phyloP scores from a whole-genome alignment of 1,140 invertebrate species.

The Radopholus similis region DNA sequence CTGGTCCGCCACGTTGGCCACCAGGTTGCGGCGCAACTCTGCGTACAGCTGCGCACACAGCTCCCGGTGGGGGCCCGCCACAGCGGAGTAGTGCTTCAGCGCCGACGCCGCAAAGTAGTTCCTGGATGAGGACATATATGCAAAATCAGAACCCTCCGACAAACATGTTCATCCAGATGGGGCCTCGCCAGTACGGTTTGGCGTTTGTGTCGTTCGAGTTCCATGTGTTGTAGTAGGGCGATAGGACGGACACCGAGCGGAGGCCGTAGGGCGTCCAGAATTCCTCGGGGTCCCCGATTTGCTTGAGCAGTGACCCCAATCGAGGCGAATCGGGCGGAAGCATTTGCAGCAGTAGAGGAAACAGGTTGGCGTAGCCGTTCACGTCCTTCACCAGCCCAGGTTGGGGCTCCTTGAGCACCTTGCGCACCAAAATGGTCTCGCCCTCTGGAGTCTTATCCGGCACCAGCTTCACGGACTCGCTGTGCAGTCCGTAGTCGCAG shows the following conservation, averaged over 20 bases:
- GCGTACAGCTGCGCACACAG: conserved; percentile 71
- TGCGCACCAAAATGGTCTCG: conserved; percentile 12
- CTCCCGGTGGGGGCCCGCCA: conserved; percentile 70
- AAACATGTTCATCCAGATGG: conserved; percentile 89
- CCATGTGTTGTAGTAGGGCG: conserved; percentile 79
- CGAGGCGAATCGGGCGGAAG: conserved; percentile 77
- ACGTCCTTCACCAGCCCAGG: conserved; percentile 63
- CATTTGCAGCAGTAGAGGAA: conserved; percentile 73
- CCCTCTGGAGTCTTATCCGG: not conserved
- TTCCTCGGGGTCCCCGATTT: conserved; percentile 71
- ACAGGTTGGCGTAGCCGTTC: conserved; percentile 91
- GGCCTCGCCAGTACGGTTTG: conserved; percentile 95
- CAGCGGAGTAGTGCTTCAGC: conserved; percentile 72
- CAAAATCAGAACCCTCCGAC: not conserved
- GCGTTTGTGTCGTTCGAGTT: conserved; percentile 97
- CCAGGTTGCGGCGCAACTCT: conserved; percentile 75
- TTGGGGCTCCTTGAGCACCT: conserved; percentile 29
- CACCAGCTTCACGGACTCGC: conserved; percentile 7
- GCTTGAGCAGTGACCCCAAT: conserved; percentile 74
- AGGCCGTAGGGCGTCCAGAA: conserved; percentile 90
- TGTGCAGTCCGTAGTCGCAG: conserved; percentile 44
- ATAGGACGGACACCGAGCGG: conserved; percentile 78
- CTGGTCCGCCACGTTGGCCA: conserved; percentile 79
- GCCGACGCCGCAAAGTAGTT: conserved; percentile 85
- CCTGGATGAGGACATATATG: not conserved